These are phyloP conservation scores for Distichodus sexfasciatus DNA, from an alignment of 2,797 vertebrate species.

Conservation along the genomic window DNA sequence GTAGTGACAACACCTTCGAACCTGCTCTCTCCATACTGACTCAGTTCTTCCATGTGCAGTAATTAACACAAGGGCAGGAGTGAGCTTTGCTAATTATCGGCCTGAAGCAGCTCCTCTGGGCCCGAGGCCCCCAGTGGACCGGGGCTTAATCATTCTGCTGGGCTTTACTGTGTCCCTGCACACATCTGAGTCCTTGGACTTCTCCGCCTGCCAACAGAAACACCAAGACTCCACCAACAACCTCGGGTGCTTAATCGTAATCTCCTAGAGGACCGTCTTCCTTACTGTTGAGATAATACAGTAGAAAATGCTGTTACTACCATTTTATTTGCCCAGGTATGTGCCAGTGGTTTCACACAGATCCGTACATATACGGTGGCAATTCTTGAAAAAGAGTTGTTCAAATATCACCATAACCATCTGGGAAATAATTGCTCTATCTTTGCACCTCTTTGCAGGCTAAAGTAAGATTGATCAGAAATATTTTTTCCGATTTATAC, in stretches of 20 bases:
- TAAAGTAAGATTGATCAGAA: too few species aligned
- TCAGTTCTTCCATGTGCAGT: background rate
- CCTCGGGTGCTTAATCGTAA: conserved; percentile 4
- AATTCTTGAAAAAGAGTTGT: too few species aligned
- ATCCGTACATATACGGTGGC: too few species aligned
- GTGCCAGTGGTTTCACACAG: conserved; percentile 60
- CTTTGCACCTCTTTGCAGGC: too few species aligned
- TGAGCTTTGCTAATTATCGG: conserved; percentile 41
- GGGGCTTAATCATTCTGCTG: conserved; percentile 28
- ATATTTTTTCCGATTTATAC: too few species aligned
- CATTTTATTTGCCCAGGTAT: conserved; percentile 52
- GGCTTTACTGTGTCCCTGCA: conserved; percentile 12
- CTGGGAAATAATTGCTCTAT: too few species aligned
- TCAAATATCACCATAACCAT: too few species aligned
- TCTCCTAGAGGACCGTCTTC: conserved; percentile 16
- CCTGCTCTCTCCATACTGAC: background rate
- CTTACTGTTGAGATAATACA: conserved; percentile 28
- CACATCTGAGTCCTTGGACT: conserved; percentile 22
- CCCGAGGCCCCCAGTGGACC: conserved; percentile 1
- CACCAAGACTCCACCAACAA: background rate
- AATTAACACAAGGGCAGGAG: conserved; percentile 40
- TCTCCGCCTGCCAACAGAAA: background rate
- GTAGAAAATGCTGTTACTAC: conserved; percentile 42
- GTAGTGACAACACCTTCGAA: background rate
- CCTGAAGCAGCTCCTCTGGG: conserved; percentile 27